Base-by-base conservation (phyloP, 1,140 invertebrate species). In the Drosophila rufa region DNA sequence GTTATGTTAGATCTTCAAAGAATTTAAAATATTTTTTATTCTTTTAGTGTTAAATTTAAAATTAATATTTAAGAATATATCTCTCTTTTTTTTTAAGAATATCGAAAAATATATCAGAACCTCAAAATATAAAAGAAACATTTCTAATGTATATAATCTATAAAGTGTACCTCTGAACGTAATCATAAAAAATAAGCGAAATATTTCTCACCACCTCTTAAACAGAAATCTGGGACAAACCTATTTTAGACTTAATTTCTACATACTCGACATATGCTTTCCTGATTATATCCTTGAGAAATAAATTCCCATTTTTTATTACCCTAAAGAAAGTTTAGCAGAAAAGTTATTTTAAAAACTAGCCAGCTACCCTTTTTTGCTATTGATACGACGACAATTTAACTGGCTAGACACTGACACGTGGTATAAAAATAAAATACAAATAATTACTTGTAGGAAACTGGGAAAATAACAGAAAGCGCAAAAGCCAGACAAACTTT, bases 401-500 rank as follows among this genome's bases (percentile, higher is more conserved):
- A 67, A 64, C 64, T 38, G 64, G 59, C 58, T 67, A 67, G 64
- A 64, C 53, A 56, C 64, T 64, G 59, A 36, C 30, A 67, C 42
- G 53, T 56, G 36, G 53, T n/a, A 66, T 27, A 66, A 66, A 66
- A 66, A 67, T 67, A 67, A 68, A 70, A 70, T 68, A 51, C 47
- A 70, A 70, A 53, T 68, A 70, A 70, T 70, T 70, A 70, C 67
- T 68, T 55, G 51, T 38, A n/a, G 47, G 17, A 36, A 53, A 45
- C 61, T 67, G 64, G 40, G 30, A 55, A 38, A 40, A 51, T 33
- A 45, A 55, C 33, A 56, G 64, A 51, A 68, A 69, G 36, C 19
- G 64, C 64, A 56, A 45, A 68, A 70, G 48, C 48, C 67, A 70
- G 67, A 70, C 64, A 70, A 70, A 70, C 62, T 68, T 70, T 70